A percentile compares a stretch with the other conserved stretches of the same genome.
phyloP scores from a whole-genome alignment of 2,113 vertebrate genomes.

The Stegastes partitus region DNA sequence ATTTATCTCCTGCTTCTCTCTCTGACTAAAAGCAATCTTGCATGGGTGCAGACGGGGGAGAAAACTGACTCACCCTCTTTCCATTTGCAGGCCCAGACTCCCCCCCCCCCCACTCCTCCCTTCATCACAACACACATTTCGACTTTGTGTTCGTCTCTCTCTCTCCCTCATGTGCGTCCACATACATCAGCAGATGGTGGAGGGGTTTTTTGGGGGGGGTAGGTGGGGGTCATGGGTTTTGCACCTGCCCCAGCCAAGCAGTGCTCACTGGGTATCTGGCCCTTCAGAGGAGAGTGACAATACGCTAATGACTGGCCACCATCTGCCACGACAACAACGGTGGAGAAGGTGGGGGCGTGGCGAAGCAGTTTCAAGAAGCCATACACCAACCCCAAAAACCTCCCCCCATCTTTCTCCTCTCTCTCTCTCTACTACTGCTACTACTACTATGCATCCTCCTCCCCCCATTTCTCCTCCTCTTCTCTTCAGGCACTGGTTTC shows the following conservation, averaged over 20 bases:
- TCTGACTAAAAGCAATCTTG: constrained; percentile 31
- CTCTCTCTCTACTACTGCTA: not conserved
- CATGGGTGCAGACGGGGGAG: constrained; percentile 33
- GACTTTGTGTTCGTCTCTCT: constrained; percentile 44
- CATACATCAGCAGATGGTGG: constrained; percentile 76
- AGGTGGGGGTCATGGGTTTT: constrained; percentile 85
- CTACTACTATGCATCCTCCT: not conserved
- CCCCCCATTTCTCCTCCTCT: constrained; percentile 26
- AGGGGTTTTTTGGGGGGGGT: constrained; percentile 68
- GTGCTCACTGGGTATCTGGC: constrained; percentile 84
- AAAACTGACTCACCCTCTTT: constrained; percentile 56
- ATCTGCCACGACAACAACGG: constrained; percentile 85
- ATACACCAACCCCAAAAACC: constrained; percentile 12
- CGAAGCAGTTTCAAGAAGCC: constrained; percentile 66
- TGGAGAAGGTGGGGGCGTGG: constrained; percentile 69
- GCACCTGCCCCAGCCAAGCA: constrained; percentile 88
- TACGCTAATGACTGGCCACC: constrained; percentile 88
- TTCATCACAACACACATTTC: constrained; percentile 28
- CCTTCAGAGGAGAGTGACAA: constrained; percentile 87
- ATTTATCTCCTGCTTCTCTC: constrained; percentile 12
- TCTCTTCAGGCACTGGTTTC: constrained; percentile 67
- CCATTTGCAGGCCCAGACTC: constrained; percentile 57
- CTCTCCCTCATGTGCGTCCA: constrained; percentile 40
- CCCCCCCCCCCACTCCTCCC: not conserved
- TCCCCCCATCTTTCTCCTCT: not conserved